Evolutionary conservation across 2,888 invertebrate genomes (phyloP), one percentile per base, ranked within the genome.

Genomic region (Noctua pronuba): DNA sequence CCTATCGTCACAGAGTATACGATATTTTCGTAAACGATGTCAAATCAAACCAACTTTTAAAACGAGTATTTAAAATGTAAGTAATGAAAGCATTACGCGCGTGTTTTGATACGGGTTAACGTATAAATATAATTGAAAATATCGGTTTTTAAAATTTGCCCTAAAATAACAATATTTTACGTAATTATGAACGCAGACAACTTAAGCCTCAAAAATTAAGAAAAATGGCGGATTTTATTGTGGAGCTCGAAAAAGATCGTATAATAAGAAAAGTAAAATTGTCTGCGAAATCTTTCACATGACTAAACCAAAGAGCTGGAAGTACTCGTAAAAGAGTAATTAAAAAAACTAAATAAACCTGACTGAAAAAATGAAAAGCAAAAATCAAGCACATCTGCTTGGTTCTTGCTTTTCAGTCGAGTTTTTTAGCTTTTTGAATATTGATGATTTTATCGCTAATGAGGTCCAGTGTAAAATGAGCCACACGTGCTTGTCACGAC

Each of bases 361-460:
- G 18, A 46, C 16, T 18, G 44, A 46, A 46, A 16, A 16, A 16
- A 16, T 46, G 1, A 49, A 49, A 21, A 49, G 21, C 7, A 49
- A 21, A 49, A 46, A 18, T 24, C 52, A 55, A 55, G 4, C 11
- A 55, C 52, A 55, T 10, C 8, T 11, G 21, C 46, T 52, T n/a
- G 52, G 4, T n/a, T 13, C 28, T 55, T 55, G 55, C n/a, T 49
- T 52, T 41, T 41, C 41, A 41, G 10, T 41, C 41, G 41, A 6
- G 41, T 41, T 10, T 52, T 28, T 58, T n/a, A 13, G 52, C n/a
- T n/a, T 10, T 10, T 52, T 52, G 24, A 55, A 55, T 55, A 58
- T 58, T 55, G 16, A 58, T 77, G 60, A 52, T 44, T 24, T 35
- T 16, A 68, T 24, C 44, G 28, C 28, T 31, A 69, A 67, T 49